A percentile compares a stretch with the other conserved stretches of the same genome.
phyloP scores from a whole-genome alignment of 2,888 invertebrate species.

The Saturnia pavonia region DNA sequence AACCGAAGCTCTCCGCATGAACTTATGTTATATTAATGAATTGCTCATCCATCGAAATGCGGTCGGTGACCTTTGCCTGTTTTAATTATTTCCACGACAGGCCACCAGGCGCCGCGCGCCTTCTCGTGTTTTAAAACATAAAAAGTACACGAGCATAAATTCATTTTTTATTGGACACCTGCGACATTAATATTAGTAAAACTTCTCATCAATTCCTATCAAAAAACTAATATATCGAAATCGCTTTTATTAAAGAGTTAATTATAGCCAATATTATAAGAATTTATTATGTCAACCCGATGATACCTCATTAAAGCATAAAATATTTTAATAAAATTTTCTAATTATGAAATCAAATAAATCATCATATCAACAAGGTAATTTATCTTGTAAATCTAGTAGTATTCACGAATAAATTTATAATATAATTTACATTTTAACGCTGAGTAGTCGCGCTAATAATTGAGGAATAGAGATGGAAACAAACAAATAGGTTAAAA shows the following conservation, averaged over 20 bases:
- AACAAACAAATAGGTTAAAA: not conserved
- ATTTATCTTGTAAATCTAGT: constrained; percentile 19
- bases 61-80: constrained; percentile 69
- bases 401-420: constrained; percentile 12
- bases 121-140: constrained; percentile 16
- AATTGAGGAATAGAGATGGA: not conserved
- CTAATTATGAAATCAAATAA: constrained; percentile 18
- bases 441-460: not conserved
- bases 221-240: constrained; percentile 30
- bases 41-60: constrained; percentile 62
- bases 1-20: constrained; percentile 75
- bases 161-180: constrained; percentile 38
- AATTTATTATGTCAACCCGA: constrained; percentile 31
- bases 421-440: constrained; percentile 1
- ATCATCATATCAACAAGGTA: constrained; percentile 6
- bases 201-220: constrained; percentile 39
- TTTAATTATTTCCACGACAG: constrained; percentile 62
- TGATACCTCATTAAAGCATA: constrained; percentile 26
- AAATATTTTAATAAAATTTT: too few relatives aligned
- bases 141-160: constrained; percentile 20
- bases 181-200: constrained; percentile 37
- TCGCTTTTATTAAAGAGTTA: constrained; percentile 36
- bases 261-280: constrained; percentile 27
- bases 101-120: constrained; percentile 42
- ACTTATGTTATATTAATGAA: constrained; percentile 82